Evolutionary conservation across 37 sponge, comb jelly and placozoan genomes (phyloP), one percentile per base, ranked within the genome.

Genomic region (Aphrocallistes beatrix): DNA sequence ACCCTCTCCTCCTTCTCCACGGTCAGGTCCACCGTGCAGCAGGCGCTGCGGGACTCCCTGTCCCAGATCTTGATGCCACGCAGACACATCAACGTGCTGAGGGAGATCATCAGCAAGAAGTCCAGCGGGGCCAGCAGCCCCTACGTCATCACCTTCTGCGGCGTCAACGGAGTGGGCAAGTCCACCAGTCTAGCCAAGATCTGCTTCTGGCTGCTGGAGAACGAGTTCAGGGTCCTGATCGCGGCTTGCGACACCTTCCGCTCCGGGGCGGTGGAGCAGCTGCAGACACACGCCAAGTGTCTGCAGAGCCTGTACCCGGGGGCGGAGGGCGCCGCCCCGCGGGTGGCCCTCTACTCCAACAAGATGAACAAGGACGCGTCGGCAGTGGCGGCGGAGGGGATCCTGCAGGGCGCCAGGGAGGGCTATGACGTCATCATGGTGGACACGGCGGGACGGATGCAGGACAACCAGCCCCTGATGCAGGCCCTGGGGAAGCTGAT

Each of bases 381-480:
- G 3, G 90, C 88, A 16, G 90, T 91, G 75, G 93, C 91, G 38
- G 91, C 87, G 87, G 91, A 89, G 37, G 92, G 93, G n/a, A 92
- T 94, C 21, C 85, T 87, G 37, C 85, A 40, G 51, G 92, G 90
- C 88, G 51, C 0, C 34, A 21, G 47, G 84, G 90, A 91, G 88
- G 37, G 87, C 8, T 91, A 75, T 87, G 91, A 96, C 82, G 97
- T 96, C 51, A 94, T 96, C 10, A 86, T 96, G 82, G 91, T 96
- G 48, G 97, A 96, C 84, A 96, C 97, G 51, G 97, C 97, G 0
- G 97, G 97, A 0, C 39, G 97, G 0, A 96, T 96, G 97, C 97
- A 96, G 89, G 92, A 96, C 89, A 94, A 96, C 51, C 94, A 96
- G 83, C 97, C 97, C 0, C 89, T 97, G 84, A 97, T 94, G 98